Evolutionary conservation across 2,113 vertebrate species (phyloP), one percentile per base, ranked within the genome.

Genomic region (Mesitornis unicolor): DNA sequence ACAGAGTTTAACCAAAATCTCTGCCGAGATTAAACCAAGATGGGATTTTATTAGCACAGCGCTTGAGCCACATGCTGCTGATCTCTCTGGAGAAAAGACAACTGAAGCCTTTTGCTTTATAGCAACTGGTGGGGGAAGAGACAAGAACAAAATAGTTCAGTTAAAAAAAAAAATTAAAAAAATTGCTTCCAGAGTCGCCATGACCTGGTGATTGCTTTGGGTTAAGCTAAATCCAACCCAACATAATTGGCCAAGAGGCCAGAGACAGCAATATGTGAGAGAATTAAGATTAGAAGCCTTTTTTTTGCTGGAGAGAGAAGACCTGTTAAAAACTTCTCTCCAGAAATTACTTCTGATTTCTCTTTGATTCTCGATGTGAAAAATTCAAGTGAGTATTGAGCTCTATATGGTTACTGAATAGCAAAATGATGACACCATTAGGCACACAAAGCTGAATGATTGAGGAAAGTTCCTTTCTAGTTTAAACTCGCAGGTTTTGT

Each of bases 141-240:
- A 71, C 29, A 40, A 84, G 63, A 88, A 73, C 28, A 90, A 95
- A 94, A 85, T 38, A 61, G 70, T 74, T 91, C 63, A 59, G 65
- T 47, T 93, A 47, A 81, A 77, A 87, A 87, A 29, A 75, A 29
- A 26, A 54, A 45, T 77, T 78, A 60, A 40, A 45, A 65, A 93
- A 95, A 88, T 76, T 83, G 70, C 85, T 97, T 97, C 89, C 96
- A 96, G 92, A 96, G 90, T 84, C 57, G 10, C 68, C 7, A 1
- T 76, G 92, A 94, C 95, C 95, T 89, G 89, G 76, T 19, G 65
- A 93, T 89, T 94, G 68, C 89, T 93, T 93, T 87, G 57, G 75
- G 82, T 95, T 94, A 94, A 95, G 63, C 70, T 83, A 95, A 74
- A 97, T 87, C 89, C 82, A 90, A 57, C 65, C 78, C 70, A 87